These are phyloP conservation scores for Volucella bombylans DNA, from an alignment of 2,888 invertebrate species.

Conservation along the genomic window DNA sequence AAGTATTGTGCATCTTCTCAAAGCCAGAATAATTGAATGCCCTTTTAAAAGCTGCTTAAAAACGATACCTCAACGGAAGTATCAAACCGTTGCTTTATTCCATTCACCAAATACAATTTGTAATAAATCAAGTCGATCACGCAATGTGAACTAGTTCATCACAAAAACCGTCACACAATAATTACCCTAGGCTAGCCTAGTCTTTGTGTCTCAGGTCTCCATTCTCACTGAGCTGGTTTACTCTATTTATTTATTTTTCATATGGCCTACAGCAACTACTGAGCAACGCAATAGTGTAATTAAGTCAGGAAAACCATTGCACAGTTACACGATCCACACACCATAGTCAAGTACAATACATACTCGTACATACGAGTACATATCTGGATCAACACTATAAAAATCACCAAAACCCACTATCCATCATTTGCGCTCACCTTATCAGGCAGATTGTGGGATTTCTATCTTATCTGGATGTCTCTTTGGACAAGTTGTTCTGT, in stretches of 20 bases:
- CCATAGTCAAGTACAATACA: neutral
- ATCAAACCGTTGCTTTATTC: no score
- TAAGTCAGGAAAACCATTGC: constrained; percentile 2
- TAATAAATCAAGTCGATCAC: constrained; percentile 12
- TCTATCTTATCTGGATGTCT: constrained; percentile 25
- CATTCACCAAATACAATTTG: neutral
- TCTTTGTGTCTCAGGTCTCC: constrained; percentile 2
- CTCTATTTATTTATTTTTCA: neutral
- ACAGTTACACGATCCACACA: neutral
- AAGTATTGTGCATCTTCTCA: no score
- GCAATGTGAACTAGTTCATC: constrained; percentile 54
- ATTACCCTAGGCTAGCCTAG: neutral
- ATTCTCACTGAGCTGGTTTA: constrained; percentile 14
- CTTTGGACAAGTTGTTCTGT: neutral
- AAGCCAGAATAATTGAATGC: no score
- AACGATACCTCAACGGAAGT: no score
- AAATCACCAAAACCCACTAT: no score
- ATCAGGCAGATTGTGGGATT: neutral
- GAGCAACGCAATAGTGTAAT: constrained; percentile 19
- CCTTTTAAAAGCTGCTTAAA: no score
- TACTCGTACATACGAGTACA: neutral
- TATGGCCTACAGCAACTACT: constrained; percentile 6
- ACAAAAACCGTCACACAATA: constrained; percentile 29
- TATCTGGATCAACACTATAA: no score
- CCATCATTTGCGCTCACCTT: neutral